Base-by-base conservation (phyloP, 2,888 invertebrate species). In the Hyposoter didymator region DNA sequence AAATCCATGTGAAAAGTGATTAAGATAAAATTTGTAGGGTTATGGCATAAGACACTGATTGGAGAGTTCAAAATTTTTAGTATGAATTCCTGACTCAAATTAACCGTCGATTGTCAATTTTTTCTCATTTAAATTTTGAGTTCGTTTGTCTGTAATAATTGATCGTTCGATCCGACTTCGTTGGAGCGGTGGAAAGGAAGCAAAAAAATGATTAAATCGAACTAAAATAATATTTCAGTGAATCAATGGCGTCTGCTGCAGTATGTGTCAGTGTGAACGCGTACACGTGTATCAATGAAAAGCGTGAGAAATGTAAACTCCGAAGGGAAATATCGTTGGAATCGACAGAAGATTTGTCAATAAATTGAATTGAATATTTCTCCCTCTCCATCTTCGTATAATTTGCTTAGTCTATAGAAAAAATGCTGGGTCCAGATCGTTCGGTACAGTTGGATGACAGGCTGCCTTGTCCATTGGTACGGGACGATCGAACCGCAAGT, bases 281-380 rank as follows among this genome's bases (percentile, higher is more conserved):
- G 5, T 19, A 19, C 22, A 1, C 22, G 14, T 45, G 45, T 22
- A 73, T 72, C 69, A 69, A 76, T 32, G 62, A n/a, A n/a, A 52
- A 64, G 52, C 83, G 82, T 85, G 85, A 83, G 85, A 85, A 85
- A 19, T 66, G 82, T 55, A 82, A 84, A 84, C 82, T 28, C 17
- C n/a, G 35, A 22, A 82, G 78, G 84, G 67, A 83, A 85, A 83
- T 85, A 85, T 83, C 72, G 47, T 84, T 70, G 12, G 70, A 39
- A 39, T 52, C 69, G 43, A 82, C 82, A 74, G 59, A 82, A 70
- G 59, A 47, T 72, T 84, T 64, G 70, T 72, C 72, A 70, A 69
- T 69, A 43, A 43, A 45, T 22, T 52, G 39, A 8, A 55, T 1
- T 14, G 17, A 35, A 35, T 3, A 14, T 69, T 39, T 52, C 14